A percentile compares a stretch with the other conserved stretches of the same genome.
These are phyloP conservation scores for Xiphophorus birchmanni DNA, from an alignment of 2,797 vertebrate species.

Conservation along the genomic window DNA sequence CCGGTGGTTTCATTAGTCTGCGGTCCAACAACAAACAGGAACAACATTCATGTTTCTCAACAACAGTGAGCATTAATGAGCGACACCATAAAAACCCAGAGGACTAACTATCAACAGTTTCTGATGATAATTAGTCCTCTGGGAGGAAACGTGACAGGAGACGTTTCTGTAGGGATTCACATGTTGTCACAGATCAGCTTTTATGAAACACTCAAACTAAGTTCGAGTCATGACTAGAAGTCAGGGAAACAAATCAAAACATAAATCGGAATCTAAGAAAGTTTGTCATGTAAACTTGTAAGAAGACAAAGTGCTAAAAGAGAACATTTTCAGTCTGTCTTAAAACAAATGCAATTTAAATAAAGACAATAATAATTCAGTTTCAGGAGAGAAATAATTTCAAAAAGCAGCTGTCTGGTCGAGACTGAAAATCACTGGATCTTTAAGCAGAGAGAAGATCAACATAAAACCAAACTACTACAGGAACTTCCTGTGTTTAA, in stretches of 20 bases:
- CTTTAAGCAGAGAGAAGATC: background rate
- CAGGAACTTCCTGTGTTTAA: background rate
- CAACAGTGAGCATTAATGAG: background rate
- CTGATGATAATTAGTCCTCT: background rate
- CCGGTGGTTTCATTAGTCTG: background rate
- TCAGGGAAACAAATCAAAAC: background rate
- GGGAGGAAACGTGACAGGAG: background rate
- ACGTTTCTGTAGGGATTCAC: background rate
- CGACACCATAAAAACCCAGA: background rate
- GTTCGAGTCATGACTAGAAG: background rate
- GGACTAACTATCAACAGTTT: slow-evolving; percentile 3
- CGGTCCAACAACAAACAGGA: background rate
- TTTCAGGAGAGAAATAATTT: background rate
- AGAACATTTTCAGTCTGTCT: background rate
- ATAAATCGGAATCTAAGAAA: background rate
- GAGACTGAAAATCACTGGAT: background rate
- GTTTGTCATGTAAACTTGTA: background rate
- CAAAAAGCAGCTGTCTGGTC: background rate
- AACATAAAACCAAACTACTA: background rate
- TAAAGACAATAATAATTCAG: background rate
- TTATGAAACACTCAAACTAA: background rate
- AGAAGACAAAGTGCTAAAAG: background rate
- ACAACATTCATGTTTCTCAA: background rate
- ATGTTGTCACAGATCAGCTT: background rate
- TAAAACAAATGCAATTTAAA: background rate